Evolutionary conservation across 2,113 vertebrate species (phyloP).

Genomic region (Sylvicapra grimmia): DNA sequence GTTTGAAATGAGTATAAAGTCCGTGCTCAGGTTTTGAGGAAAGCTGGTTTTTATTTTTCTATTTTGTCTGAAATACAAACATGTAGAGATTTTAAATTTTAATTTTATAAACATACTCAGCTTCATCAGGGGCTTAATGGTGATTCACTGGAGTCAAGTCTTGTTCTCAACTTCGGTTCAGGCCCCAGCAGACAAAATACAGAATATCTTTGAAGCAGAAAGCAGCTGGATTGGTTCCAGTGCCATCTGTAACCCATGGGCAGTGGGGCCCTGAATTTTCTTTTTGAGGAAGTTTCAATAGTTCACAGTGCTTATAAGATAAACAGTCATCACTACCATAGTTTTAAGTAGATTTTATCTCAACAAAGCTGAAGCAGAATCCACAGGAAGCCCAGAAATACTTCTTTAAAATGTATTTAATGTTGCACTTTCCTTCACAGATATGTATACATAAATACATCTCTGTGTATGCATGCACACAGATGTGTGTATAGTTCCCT

Average conservation of each 20-base stretch:
- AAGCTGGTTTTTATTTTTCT: not conserved
- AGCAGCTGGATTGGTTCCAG: not conserved
- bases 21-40: not conserved
- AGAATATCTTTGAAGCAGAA: conserved; percentile 2
- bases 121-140: not conserved
- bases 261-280: not conserved
- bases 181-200: not conserved
- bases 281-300: conserved; percentile 26
- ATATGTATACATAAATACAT: not conserved
- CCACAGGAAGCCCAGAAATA: not conserved
- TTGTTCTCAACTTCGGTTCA: not conserved
- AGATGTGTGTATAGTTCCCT: not conserved
- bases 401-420: not conserved
- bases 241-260: not conserved
- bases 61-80: not conserved
- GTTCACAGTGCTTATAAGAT: not conserved
- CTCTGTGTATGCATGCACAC: too few relatives aligned
- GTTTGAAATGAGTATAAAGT: conserved; percentile 34
- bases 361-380: conserved; percentile 33
- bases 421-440: not conserved
- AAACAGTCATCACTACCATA: conserved; percentile 18
- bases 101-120: not conserved
- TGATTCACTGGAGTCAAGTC: not conserved
- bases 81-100: not conserved
- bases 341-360: not conserved